These are phyloP conservation scores for Aythya fuligula DNA, from an alignment of 2,797 vertebrate genomes.

Conservation along the genomic window DNA sequence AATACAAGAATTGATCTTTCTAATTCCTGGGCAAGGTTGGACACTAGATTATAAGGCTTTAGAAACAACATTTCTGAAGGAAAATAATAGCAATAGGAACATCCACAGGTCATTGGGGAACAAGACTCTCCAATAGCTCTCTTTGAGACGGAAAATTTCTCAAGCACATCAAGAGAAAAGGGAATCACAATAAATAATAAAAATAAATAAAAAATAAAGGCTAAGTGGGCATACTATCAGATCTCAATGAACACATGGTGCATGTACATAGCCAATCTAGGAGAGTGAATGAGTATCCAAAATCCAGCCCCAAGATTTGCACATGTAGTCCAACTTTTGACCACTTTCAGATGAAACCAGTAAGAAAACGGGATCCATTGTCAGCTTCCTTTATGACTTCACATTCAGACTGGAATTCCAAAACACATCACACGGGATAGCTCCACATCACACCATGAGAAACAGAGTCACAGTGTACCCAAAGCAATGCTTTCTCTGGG, in stretches of 20 bases:
- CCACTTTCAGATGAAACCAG: neutral
- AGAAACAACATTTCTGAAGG: neutral
- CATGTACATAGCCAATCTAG: neutral
- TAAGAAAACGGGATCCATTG: neutral
- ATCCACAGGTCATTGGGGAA: neutral
- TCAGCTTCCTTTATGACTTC: neutral
- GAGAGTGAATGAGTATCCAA: neutral
- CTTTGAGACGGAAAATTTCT: neutral
- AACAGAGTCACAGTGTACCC: neutral
- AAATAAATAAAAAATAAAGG: neutral
- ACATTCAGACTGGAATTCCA: neutral
- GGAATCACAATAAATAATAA: neutral
- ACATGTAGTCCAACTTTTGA: constrained; percentile 23
- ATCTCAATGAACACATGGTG: neutral
- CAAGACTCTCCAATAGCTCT: neutral
- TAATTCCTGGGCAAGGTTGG: neutral
- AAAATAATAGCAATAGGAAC: neutral
- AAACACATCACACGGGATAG: neutral
- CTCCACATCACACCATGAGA: neutral
- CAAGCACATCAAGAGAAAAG: neutral
- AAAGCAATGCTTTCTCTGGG: neutral
- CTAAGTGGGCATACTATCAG: neutral
- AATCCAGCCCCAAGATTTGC: neutral
- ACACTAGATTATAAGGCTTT: neutral
- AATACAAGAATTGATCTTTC: neutral